These are phyloP conservation scores for Achlya flavicornis DNA, from an alignment of 2,888 invertebrate genomes.

Conservation along the genomic window DNA sequence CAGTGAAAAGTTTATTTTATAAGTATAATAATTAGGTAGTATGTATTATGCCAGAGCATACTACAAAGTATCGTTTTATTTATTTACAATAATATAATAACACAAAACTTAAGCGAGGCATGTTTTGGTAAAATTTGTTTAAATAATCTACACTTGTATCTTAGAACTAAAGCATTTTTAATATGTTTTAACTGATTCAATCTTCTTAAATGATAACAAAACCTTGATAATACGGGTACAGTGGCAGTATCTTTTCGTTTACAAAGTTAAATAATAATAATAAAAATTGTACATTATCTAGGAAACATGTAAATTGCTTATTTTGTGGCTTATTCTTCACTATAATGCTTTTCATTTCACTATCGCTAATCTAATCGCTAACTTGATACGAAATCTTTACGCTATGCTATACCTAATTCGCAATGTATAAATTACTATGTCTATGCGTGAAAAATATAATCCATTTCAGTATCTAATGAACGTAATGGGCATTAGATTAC, in stretches of 20 bases:
- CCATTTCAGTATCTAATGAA: slow-evolving; percentile 23
- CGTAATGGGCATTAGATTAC: slow-evolving; percentile 51
- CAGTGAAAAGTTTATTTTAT: slow-evolving; percentile 75
- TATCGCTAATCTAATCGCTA: slow-evolving; percentile 41
- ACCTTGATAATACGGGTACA: slow-evolving; percentile 18
- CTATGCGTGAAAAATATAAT: slow-evolving; percentile 14
- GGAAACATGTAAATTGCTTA: slow-evolving; percentile 63
- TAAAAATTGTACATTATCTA: slow-evolving; percentile 66
- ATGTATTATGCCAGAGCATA: slow-evolving; percentile 79
- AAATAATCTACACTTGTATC: slow-evolving; percentile 64
- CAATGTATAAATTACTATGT: slow-evolving; percentile 22
- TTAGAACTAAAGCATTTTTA: slow-evolving; percentile 48
- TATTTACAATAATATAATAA: slow-evolving; percentile 67
- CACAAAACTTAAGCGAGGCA: slow-evolving; percentile 81
- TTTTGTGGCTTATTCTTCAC: slow-evolving; percentile 50
- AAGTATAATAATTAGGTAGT: slow-evolving; percentile 48
- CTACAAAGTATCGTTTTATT: slow-evolving; percentile 64
- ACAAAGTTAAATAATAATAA: slow-evolving; percentile 37
- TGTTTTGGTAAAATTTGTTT: slow-evolving; percentile 80
- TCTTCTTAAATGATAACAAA: not conserved
- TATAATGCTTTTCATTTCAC: slow-evolving; percentile 49
- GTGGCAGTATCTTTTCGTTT: slow-evolving; percentile 31
- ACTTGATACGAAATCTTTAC: slow-evolving; percentile 41
- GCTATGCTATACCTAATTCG: slow-evolving; percentile 29
- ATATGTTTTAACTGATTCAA: not conserved